phyloP scores from a whole-genome alignment of 2,113 vertebrate species.

The Morone chrysops region DNA sequence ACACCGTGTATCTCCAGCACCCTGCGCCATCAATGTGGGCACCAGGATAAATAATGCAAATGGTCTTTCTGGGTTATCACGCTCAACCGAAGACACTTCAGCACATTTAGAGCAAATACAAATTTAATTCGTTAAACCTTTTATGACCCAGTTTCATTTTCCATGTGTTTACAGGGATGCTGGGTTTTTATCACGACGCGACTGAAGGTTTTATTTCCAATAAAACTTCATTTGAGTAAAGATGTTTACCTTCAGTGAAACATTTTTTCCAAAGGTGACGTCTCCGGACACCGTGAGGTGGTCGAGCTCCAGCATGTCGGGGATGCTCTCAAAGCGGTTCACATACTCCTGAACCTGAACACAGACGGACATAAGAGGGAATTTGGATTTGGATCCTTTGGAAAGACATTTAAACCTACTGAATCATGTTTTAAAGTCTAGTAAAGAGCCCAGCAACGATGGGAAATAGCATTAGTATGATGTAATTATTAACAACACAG shows the following conservation, averaged over 20 bases:
- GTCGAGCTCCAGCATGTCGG: constrained; percentile 98
- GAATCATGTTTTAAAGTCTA: not conserved
- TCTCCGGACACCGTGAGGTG: constrained; percentile 98
- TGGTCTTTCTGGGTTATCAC: not conserved
- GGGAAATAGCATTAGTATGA: not conserved
- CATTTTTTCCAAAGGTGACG: constrained; percentile 97
- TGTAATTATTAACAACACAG: not conserved
- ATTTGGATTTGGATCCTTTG: not conserved
- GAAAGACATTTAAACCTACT: not conserved
- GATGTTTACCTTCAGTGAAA: constrained; percentile 91
- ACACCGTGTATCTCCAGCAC: not conserved
- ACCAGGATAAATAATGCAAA: constrained; percentile 7
- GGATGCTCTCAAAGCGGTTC: constrained; percentile 97
- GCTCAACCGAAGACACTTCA: fast-evolving
- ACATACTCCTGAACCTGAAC: constrained; percentile 95
- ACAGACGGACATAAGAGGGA: not conserved
- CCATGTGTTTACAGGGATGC: too few species aligned
- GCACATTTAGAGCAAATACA: not conserved
- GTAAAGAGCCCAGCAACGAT: not conserved
- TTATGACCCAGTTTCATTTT: not conserved
- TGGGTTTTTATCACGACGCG: too few species aligned
- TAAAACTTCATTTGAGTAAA: not conserved
- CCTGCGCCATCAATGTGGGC: not conserved
- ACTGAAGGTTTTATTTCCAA: too few species aligned
- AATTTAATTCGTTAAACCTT: not conserved